Evolutionary conservation across 2,888 invertebrate species (phyloP), one percentile per base, ranked within the genome.

Genomic region (Euzophera pinguis): DNA sequence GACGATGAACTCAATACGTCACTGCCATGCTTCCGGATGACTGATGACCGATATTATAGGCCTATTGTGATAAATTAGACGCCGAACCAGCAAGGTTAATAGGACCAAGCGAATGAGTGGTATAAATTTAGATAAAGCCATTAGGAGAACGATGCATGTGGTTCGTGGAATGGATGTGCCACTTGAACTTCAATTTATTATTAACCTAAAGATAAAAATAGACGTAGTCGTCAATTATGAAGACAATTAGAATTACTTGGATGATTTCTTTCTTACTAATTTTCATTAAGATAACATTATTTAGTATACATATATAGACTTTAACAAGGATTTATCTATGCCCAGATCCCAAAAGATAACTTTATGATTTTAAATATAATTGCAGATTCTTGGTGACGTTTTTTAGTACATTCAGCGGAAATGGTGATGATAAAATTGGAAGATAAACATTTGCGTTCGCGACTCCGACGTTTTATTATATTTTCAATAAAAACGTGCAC

Each of bases 1-100:
- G 82, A 82, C 82, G 85, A 76, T 81, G 86, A 83, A 82, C 88
- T 82, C 80, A 74, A 86, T 81, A 88, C 88, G 86, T 88, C 89
- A 88, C 77, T 47, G 58, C 59, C 65, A 63, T 67, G 75, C 79
- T 88, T 87, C 89, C 89, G 87, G 75, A 84, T 79, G 81, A 84
- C 72, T 67, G 77, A 85, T 77, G 70, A 69, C 65, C 62, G 62
- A 72, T 75, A 71, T 62, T 69, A 71, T 69, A 65, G 71, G 63
- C 58, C 66, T 69, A 71, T 71, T 77, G 75, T 72, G 64, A 61
- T 73, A 71, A 73, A 76, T 74, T 70, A 71, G 68, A 68, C 69
- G 63, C 59, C 59, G 56, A 62, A 55, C 62, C 59, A 60, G 64
- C 74, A 76, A 70, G 72, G 73, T 71, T 63, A 68, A 57, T 64